Evolutionary conservation across 2,797 vertebrate species (phyloP).

Genomic region (Trachops cirrhosus): DNA sequence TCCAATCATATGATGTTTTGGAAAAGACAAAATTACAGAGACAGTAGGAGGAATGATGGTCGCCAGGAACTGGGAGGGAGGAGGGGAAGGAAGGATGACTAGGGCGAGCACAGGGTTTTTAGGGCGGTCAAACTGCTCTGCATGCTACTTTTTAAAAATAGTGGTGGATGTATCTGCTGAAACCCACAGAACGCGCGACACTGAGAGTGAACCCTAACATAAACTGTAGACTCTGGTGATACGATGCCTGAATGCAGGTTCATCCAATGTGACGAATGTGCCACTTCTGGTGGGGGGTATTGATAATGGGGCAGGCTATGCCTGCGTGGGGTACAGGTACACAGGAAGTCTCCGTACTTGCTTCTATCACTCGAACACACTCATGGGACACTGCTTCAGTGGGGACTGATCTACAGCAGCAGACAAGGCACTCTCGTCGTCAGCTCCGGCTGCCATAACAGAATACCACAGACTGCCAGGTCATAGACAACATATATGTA

Average conservation of each 20-base stretch:
- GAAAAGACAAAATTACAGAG: not conserved
- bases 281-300: not conserved
- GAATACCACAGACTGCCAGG: not conserved
- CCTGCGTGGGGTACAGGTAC: not conserved
- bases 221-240: not conserved
- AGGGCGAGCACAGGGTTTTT: not conserved
- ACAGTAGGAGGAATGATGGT: not conserved
- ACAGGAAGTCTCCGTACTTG: not conserved
- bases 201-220: not conserved
- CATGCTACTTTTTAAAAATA: not conserved
- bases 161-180: not conserved
- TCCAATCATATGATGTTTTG: not conserved
- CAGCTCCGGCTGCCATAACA: not conserved
- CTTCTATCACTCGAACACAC: not conserved
- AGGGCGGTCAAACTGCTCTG: not conserved
- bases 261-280: not conserved
- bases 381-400: not conserved
- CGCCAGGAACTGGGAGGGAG: not conserved
- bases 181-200: not conserved
- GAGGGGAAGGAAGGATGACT: not conserved
- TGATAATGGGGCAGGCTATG: not conserved
- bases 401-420: not conserved
- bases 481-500: not conserved
- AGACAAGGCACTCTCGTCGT: not conserved
- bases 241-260: not conserved